Evolutionary conservation across 2,797 vertebrate species (phyloP), one percentile per base, ranked within the genome.

Genomic region (Megalops cyprinoides): DNA sequence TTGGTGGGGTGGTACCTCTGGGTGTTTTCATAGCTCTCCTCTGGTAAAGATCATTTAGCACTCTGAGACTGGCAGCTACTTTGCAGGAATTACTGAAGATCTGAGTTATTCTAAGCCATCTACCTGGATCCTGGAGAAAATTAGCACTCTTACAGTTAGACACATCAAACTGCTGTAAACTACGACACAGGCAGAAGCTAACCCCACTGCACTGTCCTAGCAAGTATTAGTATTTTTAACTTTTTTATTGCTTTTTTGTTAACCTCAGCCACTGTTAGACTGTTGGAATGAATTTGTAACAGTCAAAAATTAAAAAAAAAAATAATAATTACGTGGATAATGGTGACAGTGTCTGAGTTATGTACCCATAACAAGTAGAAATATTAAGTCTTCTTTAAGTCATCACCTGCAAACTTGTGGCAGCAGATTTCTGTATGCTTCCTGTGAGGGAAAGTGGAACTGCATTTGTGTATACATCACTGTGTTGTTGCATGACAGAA

Each of bases 1-100:
- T n/a, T n/a, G n/a, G n/a, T n/a, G n/a, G n/a, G n/a, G n/a, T n/a
- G n/a, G n/a, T 83, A 82, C 84, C 79, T 86, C 81, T 81, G 76
- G 76, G 85, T 39, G 44, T 85, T 85, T 87, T 87, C 86, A 89
- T 89, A 85, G 82, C 85, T 84, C 84, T 87, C 86, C 83, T 84
- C 82, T 87, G 85, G 81, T 85, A 81, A 87, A 79, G 80, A 83
- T 86, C 80, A 71, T 85, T 88, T 86, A 77, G 86, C 85, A 85
- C 82, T 86, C 83, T 87, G 82, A 83, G 86, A 84, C 80, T 87
- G 87, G 84, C 81, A 85, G 84, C 82, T 79, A 79, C 78, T 80
- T 58, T 55, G 71, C 48, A 46, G 55, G 69, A 3, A 34, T 74
- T 58, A 73, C 55, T 69, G 73, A 49, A 53, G 44, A 80, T 79